These are phyloP conservation scores for Epiblema foenella DNA, from an alignment of 2,888 invertebrate species.

Conservation along the genomic window DNA sequence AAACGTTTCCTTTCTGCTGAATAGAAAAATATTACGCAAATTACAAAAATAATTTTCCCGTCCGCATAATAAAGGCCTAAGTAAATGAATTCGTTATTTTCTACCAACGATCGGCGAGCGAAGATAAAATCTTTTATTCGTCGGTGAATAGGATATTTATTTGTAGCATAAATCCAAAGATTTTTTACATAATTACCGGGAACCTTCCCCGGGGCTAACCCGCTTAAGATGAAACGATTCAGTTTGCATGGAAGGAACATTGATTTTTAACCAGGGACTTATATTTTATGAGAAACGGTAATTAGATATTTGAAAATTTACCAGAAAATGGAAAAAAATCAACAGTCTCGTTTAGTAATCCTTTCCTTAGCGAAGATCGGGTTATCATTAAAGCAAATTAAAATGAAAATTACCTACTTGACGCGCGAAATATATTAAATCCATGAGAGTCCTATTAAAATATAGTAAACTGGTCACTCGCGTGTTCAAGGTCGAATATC, in stretches of 20 bases:
- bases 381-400: not conserved
- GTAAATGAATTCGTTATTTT: constrained; percentile 73
- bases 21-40: constrained; percentile 48
- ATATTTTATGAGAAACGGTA: constrained; percentile 39
- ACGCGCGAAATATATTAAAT: no score
- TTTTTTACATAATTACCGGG: constrained; percentile 74
- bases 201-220: constrained; percentile 59
- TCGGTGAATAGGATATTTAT: constrained; percentile 68
- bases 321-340: constrained; percentile 16
- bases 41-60: constrained; percentile 53
- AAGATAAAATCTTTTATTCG: constrained; percentile 75
- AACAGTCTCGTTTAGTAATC: constrained; percentile 20
- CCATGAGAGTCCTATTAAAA: no score
- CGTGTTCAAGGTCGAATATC: no score
- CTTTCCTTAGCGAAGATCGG: constrained; percentile 11
- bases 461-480: no score
- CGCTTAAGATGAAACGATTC: constrained; percentile 59
- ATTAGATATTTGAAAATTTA: constrained; percentile 35
- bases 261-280: constrained; percentile 43
- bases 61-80: constrained; percentile 59
- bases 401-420: not conserved
- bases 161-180: constrained; percentile 69
- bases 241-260: constrained; percentile 52
- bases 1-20: constrained; percentile 36
- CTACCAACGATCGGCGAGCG: constrained; percentile 65